Percentiles rank a stretch among this genome's conserved stretches.
Evolutionary conservation across 2,113 vertebrate species (phyloP).

Genomic region (Rhinoderma darwinii): DNA sequence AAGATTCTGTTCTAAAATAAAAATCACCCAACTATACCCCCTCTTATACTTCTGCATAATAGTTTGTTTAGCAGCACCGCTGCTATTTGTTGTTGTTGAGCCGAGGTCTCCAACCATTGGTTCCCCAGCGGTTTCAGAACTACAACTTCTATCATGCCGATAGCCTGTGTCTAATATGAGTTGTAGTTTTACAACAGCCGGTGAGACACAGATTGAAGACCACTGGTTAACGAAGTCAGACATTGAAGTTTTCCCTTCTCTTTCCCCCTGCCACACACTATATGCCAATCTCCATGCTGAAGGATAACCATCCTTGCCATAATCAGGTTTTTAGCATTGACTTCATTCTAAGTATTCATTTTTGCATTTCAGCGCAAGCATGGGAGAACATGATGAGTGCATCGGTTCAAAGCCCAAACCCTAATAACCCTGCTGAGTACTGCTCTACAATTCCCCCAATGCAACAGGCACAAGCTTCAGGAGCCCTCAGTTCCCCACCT

Average conservation of each 20-base stretch:
- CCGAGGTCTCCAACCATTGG: too few relatives aligned
- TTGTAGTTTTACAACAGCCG: too few relatives aligned
- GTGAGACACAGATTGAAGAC: too few relatives aligned
- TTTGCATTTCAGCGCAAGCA: slow-evolving; percentile 84
- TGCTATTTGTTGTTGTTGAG: too few relatives aligned
- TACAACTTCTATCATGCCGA: background rate
- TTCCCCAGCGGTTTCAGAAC: background rate
- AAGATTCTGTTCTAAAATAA: too few relatives aligned
- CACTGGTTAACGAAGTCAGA: background rate
- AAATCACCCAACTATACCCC: too few relatives aligned
- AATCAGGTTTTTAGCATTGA: background rate
- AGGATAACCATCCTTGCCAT: background rate
- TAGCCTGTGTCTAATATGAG: too few relatives aligned
- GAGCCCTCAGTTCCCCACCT: slow-evolving; percentile 92
- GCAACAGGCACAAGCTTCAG: slow-evolving; percentile 97
- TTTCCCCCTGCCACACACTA: too few relatives aligned
- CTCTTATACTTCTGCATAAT: too few relatives aligned
- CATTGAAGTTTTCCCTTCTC: background rate
- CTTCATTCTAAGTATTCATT: background rate
- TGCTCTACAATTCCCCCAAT: slow-evolving; percentile 98
- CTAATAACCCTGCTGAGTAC: slow-evolving; percentile 98
- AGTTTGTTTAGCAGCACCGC: background rate
- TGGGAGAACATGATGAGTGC: slow-evolving; percentile 85
- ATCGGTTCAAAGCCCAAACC: slow-evolving; percentile 93
- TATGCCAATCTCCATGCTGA: background rate